Evolutionary conservation across 2,888 invertebrate species (phyloP).

Genomic region (Drosophila dives): DNA sequence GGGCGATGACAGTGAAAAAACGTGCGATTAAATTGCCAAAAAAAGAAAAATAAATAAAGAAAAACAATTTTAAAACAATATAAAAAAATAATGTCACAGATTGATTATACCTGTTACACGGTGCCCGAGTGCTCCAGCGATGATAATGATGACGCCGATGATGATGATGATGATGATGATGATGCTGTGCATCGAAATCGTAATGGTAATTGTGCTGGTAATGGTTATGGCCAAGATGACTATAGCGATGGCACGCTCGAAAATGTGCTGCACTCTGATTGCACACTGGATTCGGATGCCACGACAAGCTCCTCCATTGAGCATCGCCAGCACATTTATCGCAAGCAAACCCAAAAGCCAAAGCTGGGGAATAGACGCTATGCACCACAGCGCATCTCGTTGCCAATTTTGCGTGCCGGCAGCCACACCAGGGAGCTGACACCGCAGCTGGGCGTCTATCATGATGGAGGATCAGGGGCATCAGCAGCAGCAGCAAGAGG

Average conservation of each 20-base stretch:
- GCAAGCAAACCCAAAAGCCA: conserved; percentile 48
- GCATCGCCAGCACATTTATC: conserved; percentile 70
- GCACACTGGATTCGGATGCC: conserved; percentile 69
- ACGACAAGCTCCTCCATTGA: conserved; percentile 78
- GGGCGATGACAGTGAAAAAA: conserved; percentile 22
- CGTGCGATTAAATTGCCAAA: conserved; percentile 25
- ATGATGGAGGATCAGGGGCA: conserved; percentile 60
- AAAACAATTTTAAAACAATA: conserved; percentile 1
- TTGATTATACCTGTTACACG: conserved; percentile 84
- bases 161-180: conserved; percentile 42
- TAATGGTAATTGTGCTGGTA: conserved; percentile 8
- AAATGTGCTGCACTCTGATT: conserved; percentile 59
- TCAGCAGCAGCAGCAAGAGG: conserved; percentile 49
- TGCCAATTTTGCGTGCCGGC: conserved; percentile 56
- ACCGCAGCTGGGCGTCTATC: conserved; percentile 77
- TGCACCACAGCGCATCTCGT: conserved; percentile 69
- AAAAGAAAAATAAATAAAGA: conserved; percentile 8
- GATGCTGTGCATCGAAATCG: conserved; percentile 21
- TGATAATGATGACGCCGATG: conserved; percentile 50
- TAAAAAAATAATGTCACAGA: conserved; percentile 68
- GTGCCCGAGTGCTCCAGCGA: conserved; percentile 82
- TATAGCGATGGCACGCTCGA: conserved; percentile 61
- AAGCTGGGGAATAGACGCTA: conserved; percentile 46
- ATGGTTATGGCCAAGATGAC: conserved; percentile 33
- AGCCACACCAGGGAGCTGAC: conserved; percentile 63